Base-by-base conservation (phyloP, 2,113 vertebrate genomes). In the Chloebia gouldiae region DNA sequence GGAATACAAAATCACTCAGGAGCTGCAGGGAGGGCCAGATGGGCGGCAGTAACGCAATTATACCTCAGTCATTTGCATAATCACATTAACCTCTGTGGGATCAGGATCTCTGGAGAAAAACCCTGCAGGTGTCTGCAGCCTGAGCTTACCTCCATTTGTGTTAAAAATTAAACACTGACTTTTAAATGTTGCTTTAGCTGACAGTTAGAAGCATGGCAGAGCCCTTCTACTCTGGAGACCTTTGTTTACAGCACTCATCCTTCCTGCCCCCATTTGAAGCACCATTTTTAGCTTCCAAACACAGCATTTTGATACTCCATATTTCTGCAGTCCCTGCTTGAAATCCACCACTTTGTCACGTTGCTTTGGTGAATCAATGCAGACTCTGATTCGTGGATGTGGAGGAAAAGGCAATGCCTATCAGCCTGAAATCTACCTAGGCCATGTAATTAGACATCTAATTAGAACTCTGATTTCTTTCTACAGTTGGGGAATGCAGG, bases 21-120 rank as follows among this genome's bases (percentile, higher is more conserved):
- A 71, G 69, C 57, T 47, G 84, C 84, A 88, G 71, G 91, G 93
- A 95, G 84, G 91, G 75, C 94, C 91, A 94, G 93, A 92, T 79
- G 93, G 95, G 95, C 45, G 89, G 84, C 93, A 92, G 24, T 37
- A 95, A 95, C 1, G 7, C 42, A 95, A 91, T 95, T 91, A 94
- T 57, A 85, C 86, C 93, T 94, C 90, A 47, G 63, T 23, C 71
- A 73, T 94, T 94, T 94, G 31, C 93, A 95, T 92, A 95, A 97
- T 95, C 85, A 73, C 84, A 92, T 96, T 94, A 91, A 95, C 96
- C 92, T 92, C 81, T 1, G 77, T 45, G 91, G 51, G 89, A 81
- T 95, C 21, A 0, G 76, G 45, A 61, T 87, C 95, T 85, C 93
- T n/a, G 86, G 84, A 93, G 81, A 89, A 70, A 86, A 96, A 25